Percentiles rank a stretch among this genome's conserved stretches.
Conservation (phyloP, 1,140 invertebrate genomes). For the Mizuhopecten yessoensis region DNA sequence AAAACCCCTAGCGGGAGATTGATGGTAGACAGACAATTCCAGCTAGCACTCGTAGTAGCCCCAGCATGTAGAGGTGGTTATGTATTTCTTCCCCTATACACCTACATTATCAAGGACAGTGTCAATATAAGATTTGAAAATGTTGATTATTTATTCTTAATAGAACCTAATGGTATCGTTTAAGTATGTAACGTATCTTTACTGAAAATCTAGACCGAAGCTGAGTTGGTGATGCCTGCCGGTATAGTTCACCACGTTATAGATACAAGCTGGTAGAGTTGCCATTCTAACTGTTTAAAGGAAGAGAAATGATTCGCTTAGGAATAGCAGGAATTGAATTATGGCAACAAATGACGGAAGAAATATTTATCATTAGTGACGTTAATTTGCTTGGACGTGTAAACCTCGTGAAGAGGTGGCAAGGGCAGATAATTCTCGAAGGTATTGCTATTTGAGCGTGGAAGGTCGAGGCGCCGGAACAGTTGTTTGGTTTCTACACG, state of each 20-base stretch:
- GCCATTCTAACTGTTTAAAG: neutral
- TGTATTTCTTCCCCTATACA: neutral
- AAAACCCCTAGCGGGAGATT: neutral
- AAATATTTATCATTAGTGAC: neutral
- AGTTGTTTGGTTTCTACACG: conserved; percentile 17
- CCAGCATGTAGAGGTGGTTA: neutral
- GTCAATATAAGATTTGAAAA: neutral
- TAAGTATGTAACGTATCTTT: neutral
- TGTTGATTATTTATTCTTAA: neutral
- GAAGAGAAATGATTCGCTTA: conserved; percentile 8
- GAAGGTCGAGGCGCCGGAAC: neutral
- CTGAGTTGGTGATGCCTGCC: neutral
- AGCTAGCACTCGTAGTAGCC: neutral
- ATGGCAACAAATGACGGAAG: conserved; percentile 22
- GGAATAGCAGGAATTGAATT: neutral
- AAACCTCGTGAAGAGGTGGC: conserved; percentile 13
- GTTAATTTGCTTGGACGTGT: conserved; percentile 38
- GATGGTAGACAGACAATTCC: conserved; percentile 13
- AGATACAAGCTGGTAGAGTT: neutral
- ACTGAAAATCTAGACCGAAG: neutral
- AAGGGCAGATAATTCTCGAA: neutral
- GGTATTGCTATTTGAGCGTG: neutral
- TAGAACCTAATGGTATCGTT: neutral
- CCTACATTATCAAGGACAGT: neutral
- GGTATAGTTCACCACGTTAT: neutral